phyloP scores from a whole-genome alignment of 2,888 invertebrate genomes.

The Lasioglossum marginatum region DNA sequence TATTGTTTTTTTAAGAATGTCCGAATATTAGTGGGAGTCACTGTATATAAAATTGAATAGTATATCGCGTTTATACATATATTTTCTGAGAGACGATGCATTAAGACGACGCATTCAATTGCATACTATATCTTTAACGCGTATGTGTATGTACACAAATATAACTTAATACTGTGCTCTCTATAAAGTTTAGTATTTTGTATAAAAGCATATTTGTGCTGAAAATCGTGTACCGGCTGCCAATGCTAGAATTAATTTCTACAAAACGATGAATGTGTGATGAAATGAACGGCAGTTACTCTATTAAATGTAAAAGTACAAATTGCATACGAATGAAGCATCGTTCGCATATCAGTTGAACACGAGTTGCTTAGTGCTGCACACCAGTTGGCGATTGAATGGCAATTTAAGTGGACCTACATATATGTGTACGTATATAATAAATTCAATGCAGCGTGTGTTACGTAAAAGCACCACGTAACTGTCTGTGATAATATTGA shows the following conservation, averaged over 20 bases:
- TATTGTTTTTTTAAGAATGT: no score
- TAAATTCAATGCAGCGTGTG: constrained; percentile 13
- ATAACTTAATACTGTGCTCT: not conserved
- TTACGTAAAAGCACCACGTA: constrained; percentile 22
- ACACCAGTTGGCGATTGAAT: constrained; percentile 8
- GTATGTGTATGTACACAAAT: no score
- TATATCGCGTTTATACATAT: no score
- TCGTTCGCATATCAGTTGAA: not conserved
- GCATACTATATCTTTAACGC: no score
- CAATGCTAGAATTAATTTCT: not conserved
- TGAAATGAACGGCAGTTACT: not conserved
- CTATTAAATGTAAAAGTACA: not conserved
- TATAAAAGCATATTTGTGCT: not conserved
- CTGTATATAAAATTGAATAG: no score
- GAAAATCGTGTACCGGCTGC: not conserved
- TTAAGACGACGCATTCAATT: no score
- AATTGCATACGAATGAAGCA: constrained; percentile 1
- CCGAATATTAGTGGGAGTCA: no score
- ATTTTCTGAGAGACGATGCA: no score
- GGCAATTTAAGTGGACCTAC: constrained; percentile 20
- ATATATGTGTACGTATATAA: not conserved
- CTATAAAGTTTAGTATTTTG: not conserved
- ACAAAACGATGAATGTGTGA: not conserved
- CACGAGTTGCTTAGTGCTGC: not conserved
- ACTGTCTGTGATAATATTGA: constrained; percentile 27